Conservation (phyloP, 2,113 vertebrate species). For the Calidris pygmaea region DNA sequence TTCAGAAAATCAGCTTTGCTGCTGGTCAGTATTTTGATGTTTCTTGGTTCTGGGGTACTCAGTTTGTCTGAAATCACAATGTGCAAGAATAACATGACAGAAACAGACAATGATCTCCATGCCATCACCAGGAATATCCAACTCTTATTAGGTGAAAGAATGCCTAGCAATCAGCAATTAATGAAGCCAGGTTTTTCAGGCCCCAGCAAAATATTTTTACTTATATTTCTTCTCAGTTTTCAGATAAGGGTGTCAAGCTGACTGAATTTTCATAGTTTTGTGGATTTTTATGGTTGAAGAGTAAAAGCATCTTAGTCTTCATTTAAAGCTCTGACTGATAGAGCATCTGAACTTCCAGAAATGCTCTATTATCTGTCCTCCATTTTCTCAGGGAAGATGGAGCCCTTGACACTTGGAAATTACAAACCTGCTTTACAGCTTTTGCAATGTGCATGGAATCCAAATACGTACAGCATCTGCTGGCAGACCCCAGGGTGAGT, state of each 20-base stretch:
- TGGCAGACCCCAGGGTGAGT: not conserved
- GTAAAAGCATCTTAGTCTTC: not conserved
- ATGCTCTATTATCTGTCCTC: not conserved
- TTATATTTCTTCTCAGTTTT: not conserved
- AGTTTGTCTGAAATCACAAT: not conserved
- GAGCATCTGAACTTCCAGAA: not conserved
- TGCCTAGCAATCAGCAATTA: not conserved
- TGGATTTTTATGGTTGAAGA: not conserved
- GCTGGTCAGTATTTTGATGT: not conserved
- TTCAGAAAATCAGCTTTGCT: not conserved
- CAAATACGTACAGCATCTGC: not conserved
- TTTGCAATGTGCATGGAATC: not conserved
- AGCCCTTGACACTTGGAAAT: not conserved
- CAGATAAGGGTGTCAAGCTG: not conserved
- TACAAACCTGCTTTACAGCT: not conserved
- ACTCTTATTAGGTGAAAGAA: not conserved
- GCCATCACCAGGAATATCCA: not conserved
- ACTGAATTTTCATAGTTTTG: not conserved
- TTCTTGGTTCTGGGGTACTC: not conserved
- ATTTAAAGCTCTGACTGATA: not conserved
- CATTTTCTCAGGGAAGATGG: not conserved
- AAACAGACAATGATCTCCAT: not conserved
- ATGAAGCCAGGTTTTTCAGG: not conserved
- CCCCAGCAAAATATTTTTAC: accelerated
- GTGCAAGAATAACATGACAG: not conserved